Evolutionary conservation across 2,113 vertebrate species (phyloP).

Genomic region (Oncorhynchus mykiss): DNA sequence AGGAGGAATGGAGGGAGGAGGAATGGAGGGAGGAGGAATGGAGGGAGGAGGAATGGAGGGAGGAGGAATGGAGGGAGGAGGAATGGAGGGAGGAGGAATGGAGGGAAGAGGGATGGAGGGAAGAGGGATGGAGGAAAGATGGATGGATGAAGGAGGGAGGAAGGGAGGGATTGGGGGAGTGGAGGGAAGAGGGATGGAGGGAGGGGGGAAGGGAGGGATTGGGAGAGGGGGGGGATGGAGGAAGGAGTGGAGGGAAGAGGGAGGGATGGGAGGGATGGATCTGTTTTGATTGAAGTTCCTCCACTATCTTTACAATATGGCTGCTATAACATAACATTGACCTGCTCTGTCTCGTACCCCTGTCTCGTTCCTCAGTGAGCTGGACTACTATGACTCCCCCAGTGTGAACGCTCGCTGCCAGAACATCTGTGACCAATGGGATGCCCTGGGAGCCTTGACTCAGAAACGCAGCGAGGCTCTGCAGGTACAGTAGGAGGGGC

Average conservation of each 20-base stretch:
- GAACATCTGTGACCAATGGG: slow-evolving; percentile 98
- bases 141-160: too few relatives aligned
- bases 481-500: slow-evolving; percentile 75
- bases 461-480: slow-evolving; percentile 95
- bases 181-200: too few relatives aligned
- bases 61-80: too few relatives aligned
- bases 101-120: too few relatives aligned
- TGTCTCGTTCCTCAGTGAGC: slow-evolving; percentile 76
- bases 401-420: slow-evolving; percentile 96
- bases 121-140: too few relatives aligned
- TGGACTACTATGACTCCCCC: slow-evolving; percentile 98
- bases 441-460: slow-evolving; percentile 87
- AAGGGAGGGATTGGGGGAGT: fast-evolving
- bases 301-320: too few relatives aligned
- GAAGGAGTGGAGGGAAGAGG: too few relatives aligned
- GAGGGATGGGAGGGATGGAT: too few relatives aligned
- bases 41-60: too few relatives aligned
- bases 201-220: fast-evolving
- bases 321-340: background rate
- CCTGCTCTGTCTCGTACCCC: background rate
- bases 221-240: fast-evolving
- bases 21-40: too few relatives aligned
- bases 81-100: too few relatives aligned
- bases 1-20: background rate
- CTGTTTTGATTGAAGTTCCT: too few relatives aligned